These are phyloP conservation scores for Zophobas morio DNA, from an alignment of 1,140 invertebrate genomes.

Conservation along the genomic window DNA sequence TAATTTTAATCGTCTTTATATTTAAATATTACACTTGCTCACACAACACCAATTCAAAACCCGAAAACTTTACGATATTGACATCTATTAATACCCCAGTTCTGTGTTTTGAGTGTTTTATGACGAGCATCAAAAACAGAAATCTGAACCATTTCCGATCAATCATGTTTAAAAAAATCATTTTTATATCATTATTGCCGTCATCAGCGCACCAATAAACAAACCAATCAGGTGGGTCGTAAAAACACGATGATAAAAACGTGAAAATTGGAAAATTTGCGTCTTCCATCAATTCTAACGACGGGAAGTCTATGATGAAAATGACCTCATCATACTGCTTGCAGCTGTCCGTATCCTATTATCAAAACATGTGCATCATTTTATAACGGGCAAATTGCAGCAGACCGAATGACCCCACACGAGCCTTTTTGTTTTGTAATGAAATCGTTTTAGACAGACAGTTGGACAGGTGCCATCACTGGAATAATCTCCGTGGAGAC, in stretches of 20 bases:
- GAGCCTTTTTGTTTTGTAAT: slow-evolving; percentile 20
- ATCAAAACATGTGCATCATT: slow-evolving; percentile 8
- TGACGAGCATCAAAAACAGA: neutral
- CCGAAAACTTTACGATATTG: neutral
- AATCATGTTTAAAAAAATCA: slow-evolving; percentile 12
- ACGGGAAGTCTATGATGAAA: slow-evolving; percentile 1
- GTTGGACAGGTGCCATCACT: slow-evolving; percentile 40
- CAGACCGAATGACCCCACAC: slow-evolving; percentile 28
- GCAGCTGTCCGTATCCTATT: slow-evolving; percentile 10
- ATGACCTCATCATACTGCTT: slow-evolving; percentile 17
- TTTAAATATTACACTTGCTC: no score
- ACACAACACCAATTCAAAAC: neutral
- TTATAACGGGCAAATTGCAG: slow-evolving; percentile 20
- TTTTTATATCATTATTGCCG: neutral
- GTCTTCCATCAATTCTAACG: no score
- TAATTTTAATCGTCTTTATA: no score
- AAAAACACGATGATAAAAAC: neutral
- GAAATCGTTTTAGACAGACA: slow-evolving; percentile 39
- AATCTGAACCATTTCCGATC: neutral
- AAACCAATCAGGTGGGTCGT: neutral
- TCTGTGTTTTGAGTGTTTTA: neutral
- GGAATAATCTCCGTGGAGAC: slow-evolving; percentile 36
- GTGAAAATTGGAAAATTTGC: no score
- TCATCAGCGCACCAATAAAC: no score
- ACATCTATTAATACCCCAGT: neutral